A percentile compares a stretch with the other conserved stretches of the same genome.
Conservation (phyloP, 2,113 vertebrate species). For the Beaufortia kweichowensis region DNA sequence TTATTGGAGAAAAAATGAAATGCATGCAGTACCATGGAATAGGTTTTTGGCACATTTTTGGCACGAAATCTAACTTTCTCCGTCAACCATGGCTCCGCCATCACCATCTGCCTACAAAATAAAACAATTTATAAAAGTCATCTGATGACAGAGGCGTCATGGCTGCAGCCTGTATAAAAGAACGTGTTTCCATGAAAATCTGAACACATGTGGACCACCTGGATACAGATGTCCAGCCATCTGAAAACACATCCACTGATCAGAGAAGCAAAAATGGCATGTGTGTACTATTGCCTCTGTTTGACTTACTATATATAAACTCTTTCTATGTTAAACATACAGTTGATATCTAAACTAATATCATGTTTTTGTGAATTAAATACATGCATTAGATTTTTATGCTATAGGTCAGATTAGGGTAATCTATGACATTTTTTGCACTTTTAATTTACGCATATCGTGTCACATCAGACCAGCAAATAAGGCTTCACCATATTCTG, state of each 20-base stretch:
- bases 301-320: too few relatives aligned
- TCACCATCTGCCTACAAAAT: slow-evolving; percentile 29
- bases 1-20: slow-evolving; percentile 4
- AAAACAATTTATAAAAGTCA: slow-evolving; percentile 21
- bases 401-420: too few relatives aligned
- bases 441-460: too few relatives aligned
- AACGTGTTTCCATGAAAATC: slow-evolving; percentile 19
- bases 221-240: slow-evolving; percentile 20
- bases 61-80: background rate
- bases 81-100: slow-evolving; percentile 5
- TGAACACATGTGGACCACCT: slow-evolving; percentile 41
- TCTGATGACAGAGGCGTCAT: slow-evolving; percentile 35
- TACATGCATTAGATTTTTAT: too few relatives aligned
- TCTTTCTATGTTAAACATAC: too few relatives aligned
- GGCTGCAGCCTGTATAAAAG: slow-evolving; percentile 18
- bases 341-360: too few relatives aligned
- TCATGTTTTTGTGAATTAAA: too few relatives aligned
- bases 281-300: background rate
- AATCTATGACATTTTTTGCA: too few relatives aligned
- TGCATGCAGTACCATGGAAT: background rate
- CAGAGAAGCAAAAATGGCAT: slow-evolving; percentile 16
- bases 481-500: too few relatives aligned
- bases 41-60: slow-evolving; percentile 6
- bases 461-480: too few relatives aligned
- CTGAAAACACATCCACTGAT: slow-evolving; percentile 25